Evolutionary conservation across 2,113 vertebrate species (phyloP).

Genomic region (Irena cyanogastra): DNA sequence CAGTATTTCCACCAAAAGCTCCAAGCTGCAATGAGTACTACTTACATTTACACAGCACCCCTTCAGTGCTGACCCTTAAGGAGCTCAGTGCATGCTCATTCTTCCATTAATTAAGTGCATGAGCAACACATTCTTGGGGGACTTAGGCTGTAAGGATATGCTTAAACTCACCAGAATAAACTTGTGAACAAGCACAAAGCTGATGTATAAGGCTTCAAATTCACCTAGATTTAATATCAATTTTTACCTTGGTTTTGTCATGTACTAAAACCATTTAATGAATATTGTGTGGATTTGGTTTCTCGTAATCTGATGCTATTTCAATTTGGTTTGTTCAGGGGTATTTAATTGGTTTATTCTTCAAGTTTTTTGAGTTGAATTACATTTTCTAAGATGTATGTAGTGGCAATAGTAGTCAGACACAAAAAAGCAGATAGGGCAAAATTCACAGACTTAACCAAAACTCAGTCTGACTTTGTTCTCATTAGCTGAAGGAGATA

Average conservation of each 20-base stretch:
- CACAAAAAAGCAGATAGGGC: background rate
- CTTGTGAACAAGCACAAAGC: background rate
- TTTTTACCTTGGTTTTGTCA: background rate
- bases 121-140: background rate
- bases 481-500: background rate
- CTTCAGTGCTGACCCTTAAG: background rate
- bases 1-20: background rate
- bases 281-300: background rate
- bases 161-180: slow-evolving; percentile 10
- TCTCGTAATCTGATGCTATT: background rate
- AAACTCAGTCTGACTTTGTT: background rate
- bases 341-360: background rate
- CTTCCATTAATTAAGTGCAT: background rate
- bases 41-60: background rate
- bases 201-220: background rate
- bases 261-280: background rate
- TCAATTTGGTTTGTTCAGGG: background rate
- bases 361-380: background rate
- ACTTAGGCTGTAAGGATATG: background rate
- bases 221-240: background rate
- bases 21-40: background rate
- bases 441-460: background rate
- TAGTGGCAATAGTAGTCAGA: background rate
- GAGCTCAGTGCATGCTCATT: background rate
- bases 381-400: background rate